These are phyloP conservation scores for Escarpia spicata DNA, from an alignment of 2,888 invertebrate genomes.

Conservation along the genomic window DNA sequence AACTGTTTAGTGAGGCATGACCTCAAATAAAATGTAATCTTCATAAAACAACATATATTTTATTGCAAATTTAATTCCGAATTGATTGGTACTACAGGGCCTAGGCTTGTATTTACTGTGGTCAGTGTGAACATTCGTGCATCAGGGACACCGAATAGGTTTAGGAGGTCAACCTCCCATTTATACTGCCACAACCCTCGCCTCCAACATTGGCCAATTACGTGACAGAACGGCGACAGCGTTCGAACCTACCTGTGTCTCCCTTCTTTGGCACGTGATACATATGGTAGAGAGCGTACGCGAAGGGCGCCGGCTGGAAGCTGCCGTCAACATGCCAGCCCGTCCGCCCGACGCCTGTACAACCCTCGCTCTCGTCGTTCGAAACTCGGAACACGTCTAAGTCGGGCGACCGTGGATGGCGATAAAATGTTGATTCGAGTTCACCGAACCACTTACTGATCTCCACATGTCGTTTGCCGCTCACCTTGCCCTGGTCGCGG, in stretches of 20 bases:
- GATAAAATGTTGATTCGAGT: slow-evolving; percentile 59
- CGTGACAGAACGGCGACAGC: no score
- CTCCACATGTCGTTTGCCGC: slow-evolving; percentile 52
- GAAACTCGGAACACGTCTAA: slow-evolving; percentile 60
- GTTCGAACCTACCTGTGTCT: slow-evolving; percentile 50
- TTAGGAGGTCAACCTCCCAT: no score
- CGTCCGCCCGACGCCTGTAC: slow-evolving; percentile 57
- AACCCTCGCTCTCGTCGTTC: slow-evolving; percentile 55
- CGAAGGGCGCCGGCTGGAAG: slow-evolving; percentile 57
- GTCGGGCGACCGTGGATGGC: slow-evolving; percentile 56
- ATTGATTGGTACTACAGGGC: no score
- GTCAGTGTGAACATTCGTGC: no score
- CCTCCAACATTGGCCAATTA: no score
- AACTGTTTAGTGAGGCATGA: no score
- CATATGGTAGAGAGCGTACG: slow-evolving; percentile 57
- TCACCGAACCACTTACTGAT: slow-evolving; percentile 60
- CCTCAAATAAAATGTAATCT: no score
- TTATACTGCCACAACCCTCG: no score
- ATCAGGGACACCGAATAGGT: no score
- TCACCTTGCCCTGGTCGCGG: slow-evolving; percentile 53
- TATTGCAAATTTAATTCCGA: no score
- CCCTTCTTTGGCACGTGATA: slow-evolving; percentile 53
- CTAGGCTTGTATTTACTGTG: no score
- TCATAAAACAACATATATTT: no score
- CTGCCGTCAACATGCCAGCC: slow-evolving; percentile 63